Conservation (phyloP, 1,140 invertebrate species). For the Linepithema humile region DNA sequence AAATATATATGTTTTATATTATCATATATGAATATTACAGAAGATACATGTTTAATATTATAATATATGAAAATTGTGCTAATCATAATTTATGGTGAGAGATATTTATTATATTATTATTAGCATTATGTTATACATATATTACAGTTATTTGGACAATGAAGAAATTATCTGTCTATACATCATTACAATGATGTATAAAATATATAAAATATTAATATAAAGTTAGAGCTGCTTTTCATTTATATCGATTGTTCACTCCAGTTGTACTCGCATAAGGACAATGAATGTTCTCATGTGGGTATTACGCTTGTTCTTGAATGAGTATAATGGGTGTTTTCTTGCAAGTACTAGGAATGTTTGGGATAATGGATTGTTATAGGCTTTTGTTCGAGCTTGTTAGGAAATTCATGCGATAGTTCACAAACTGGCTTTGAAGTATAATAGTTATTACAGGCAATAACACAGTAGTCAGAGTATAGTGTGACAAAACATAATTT, state of each 20-base stretch:
- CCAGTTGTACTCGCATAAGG: no score
- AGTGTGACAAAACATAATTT: neutral
- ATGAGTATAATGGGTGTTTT: constrained; percentile 25
- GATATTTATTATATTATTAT: neutral
- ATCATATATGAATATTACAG: neutral
- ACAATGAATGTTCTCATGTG: neutral
- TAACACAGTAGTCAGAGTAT: neutral
- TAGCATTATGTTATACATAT: neutral
- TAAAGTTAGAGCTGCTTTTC: neutral
- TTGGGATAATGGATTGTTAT: constrained; percentile 1
- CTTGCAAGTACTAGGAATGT: neutral
- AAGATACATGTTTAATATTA: neutral
- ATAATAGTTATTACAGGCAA: neutral
- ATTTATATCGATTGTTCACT: neutral
- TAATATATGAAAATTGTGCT: neutral
- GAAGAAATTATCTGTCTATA: neutral
- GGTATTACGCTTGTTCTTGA: neutral
- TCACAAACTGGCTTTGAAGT: neutral
- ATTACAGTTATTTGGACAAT: neutral
- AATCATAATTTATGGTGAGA: neutral
- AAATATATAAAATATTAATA: no score
- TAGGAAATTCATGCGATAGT: neutral
- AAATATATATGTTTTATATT: no score
- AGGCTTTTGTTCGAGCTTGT: constrained; percentile 3
- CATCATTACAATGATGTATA: no score